Evolutionary conservation across 2,797 vertebrate genomes (phyloP).

Genomic region (Pipistrellus kuhlii): DNA sequence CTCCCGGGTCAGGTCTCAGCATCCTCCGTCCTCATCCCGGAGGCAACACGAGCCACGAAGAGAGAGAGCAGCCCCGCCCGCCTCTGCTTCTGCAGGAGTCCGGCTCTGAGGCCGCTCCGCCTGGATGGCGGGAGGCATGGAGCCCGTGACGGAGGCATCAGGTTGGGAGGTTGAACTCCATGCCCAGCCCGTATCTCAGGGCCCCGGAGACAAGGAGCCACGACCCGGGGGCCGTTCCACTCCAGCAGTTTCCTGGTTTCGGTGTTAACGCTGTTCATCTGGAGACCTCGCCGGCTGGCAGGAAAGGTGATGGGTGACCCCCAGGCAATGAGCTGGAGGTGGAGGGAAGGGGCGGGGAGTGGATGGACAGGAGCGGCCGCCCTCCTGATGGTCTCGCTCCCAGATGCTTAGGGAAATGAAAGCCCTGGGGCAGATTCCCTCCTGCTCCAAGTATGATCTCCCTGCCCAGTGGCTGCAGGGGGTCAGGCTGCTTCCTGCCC

Average conservation of each 20-base stretch:
- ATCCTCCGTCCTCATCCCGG: background rate
- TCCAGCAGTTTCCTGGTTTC: background rate
- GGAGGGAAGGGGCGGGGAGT: fast-evolving
- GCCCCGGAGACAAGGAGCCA: background rate
- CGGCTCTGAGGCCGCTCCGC: too few species aligned
- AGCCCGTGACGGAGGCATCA: too few species aligned
- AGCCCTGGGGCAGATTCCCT: background rate
- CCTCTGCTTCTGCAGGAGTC: background rate
- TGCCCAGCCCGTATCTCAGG: background rate
- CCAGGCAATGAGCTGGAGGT: fast-evolving
- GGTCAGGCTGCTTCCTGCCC: conserved; percentile 51
- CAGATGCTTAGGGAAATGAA: background rate
- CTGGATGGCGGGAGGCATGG: too few species aligned
- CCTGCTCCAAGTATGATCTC: too few species aligned
- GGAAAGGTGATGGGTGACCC: background rate
- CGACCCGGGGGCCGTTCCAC: background rate
- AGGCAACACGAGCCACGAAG: background rate
- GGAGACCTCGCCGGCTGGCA: background rate
- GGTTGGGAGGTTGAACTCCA: background rate
- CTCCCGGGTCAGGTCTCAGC: background rate
- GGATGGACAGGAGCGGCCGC: background rate
- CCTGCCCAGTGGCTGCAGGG: background rate
- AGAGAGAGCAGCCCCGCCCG: background rate
- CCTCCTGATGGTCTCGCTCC: too few species aligned
- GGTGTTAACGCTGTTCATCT: background rate